phyloP scores from a whole-genome alignment of 1,140 invertebrate genomes.

The Leptinotarsa undecemlineata region DNA sequence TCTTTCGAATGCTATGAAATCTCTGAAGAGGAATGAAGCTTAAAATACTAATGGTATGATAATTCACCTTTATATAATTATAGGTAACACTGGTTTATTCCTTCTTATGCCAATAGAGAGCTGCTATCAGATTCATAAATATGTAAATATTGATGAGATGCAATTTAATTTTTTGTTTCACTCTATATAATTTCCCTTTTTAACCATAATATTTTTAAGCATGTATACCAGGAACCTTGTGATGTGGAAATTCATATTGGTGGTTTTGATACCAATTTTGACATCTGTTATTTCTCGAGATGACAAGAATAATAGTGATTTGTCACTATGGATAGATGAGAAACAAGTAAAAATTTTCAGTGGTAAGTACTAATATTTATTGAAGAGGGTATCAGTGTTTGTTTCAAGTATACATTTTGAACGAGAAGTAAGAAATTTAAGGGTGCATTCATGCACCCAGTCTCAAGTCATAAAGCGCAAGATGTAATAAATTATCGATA shows the following conservation, averaged over 20 bases:
- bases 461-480: too few species aligned
- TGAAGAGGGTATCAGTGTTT: neutral
- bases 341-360: slow-evolving; percentile 88
- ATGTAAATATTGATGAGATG: neutral
- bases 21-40: slow-evolving; percentile 36
- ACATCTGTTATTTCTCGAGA: slow-evolving; percentile 38
- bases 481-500: too few species aligned
- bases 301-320: slow-evolving; percentile 62
- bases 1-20: slow-evolving; percentile 27
- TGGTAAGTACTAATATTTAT: slow-evolving; percentile 62
- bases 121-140: neutral
- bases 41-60: slow-evolving; percentile 35
- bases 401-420: too few species aligned
- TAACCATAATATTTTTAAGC: slow-evolving; percentile 28
- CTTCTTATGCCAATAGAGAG: neutral
- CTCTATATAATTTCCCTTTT: neutral
- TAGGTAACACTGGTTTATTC: neutral
- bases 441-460: too few species aligned
- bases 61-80: neutral
- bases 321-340: slow-evolving; percentile 86
- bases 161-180: neutral
- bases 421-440: too few species aligned
- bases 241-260: slow-evolving; percentile 38
- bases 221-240: slow-evolving; percentile 34
- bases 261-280: slow-evolving; percentile 31